These are phyloP conservation scores for Fulica atra DNA, from an alignment of 2,113 vertebrate genomes.

Conservation along the genomic window DNA sequence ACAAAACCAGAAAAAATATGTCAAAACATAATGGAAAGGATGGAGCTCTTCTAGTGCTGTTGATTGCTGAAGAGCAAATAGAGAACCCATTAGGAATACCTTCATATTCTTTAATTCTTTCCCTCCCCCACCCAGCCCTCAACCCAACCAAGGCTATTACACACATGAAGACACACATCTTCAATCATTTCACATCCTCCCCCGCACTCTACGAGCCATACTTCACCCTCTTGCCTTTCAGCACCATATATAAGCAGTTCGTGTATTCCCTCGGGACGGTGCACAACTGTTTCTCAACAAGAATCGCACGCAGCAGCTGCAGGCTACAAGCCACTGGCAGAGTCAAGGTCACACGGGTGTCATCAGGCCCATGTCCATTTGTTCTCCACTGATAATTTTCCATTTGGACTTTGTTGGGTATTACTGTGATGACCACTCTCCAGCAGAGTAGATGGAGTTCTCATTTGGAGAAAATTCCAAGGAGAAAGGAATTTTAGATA, in stretches of 20 bases:
- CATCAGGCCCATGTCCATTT: slow-evolving; percentile 13
- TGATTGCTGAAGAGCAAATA: slow-evolving; percentile 54
- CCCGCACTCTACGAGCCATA: slow-evolving; percentile 30
- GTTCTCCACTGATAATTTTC: background rate
- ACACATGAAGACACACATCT: slow-evolving; percentile 72
- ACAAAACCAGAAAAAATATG: background rate
- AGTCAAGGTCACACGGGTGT: background rate
- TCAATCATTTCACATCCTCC: slow-evolving; percentile 68
- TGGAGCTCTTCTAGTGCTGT: background rate
- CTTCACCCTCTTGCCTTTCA: slow-evolving; percentile 65
- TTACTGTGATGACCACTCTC: background rate
- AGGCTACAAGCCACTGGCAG: background rate
- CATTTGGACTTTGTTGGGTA: background rate
- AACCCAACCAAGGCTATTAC: slow-evolving; percentile 55
- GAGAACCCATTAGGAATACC: slow-evolving; percentile 43
- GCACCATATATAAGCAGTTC: slow-evolving; percentile 35
- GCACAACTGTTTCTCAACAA: background rate
- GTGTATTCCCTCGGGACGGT: slow-evolving; percentile 37
- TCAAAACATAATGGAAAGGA: background rate
- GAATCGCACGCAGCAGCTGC: background rate
- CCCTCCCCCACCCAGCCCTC: slow-evolving; percentile 43
- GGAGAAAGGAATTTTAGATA: background rate
- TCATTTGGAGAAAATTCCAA: background rate
- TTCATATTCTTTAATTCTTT: slow-evolving; percentile 62
- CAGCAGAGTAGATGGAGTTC: background rate